Evolutionary conservation across 2,797 vertebrate genomes (phyloP).

Genomic region (Galaxias olidus): DNA sequence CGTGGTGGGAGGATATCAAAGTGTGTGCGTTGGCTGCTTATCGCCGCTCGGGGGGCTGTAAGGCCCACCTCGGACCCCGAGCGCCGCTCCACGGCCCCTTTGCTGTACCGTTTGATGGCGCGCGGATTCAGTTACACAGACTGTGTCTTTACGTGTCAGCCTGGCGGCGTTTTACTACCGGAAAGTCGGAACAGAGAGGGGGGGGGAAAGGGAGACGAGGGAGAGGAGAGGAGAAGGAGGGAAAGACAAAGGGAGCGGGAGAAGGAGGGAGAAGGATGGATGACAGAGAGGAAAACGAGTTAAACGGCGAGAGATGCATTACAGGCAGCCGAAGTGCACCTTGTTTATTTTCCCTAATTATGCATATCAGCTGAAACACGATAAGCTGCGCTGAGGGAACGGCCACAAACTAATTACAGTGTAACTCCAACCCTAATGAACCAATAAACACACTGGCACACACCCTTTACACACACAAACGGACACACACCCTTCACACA

Average conservation of each 20-base stretch:
- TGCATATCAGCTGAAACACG: constrained; percentile 65
- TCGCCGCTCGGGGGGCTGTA: constrained; percentile 42
- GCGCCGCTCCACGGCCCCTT: constrained; percentile 8
- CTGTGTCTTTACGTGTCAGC: constrained; percentile 34
- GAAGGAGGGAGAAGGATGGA: background rate
- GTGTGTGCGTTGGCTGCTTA: constrained; percentile 41
- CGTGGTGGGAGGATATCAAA: constrained; percentile 54
- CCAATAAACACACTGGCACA: constrained; percentile 63
- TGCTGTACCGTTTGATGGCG: constrained; percentile 46
- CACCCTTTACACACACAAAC: constrained; percentile 9
- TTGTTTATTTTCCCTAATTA: constrained; percentile 70
- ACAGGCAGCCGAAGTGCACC: constrained; percentile 49
- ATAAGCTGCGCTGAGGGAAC: constrained; percentile 60
- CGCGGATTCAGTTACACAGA: constrained; percentile 32
- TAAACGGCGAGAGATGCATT: constrained; percentile 55
- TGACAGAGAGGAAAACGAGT: constrained; percentile 11
- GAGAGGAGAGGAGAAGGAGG: background rate
- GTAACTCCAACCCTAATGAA: constrained; percentile 70
- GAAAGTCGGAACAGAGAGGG: constrained; percentile 14
- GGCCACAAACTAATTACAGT: constrained; percentile 66
- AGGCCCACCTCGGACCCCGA: constrained; percentile 31
- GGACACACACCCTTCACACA: background rate
- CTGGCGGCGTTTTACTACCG: constrained; percentile 41
- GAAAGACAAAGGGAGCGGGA: constrained; percentile 5
- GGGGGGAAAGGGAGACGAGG: background rate